phyloP scores from a whole-genome alignment of 2,797 vertebrate genomes.

The Crenichthys baileyi region DNA sequence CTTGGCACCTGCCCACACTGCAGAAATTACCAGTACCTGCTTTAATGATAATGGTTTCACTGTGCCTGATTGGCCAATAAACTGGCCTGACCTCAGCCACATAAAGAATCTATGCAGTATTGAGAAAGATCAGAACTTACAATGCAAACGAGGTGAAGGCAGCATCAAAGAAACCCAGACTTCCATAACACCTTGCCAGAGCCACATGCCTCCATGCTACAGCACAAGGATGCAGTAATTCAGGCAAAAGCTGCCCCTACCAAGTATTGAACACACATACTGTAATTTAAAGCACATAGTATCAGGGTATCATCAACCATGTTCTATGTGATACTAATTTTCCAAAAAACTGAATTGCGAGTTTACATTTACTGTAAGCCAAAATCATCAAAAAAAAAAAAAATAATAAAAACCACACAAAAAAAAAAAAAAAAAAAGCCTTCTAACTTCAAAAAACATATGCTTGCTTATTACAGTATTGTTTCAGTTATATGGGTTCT shows the following conservation, averaged over 20 bases:
- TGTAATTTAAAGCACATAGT: background rate
- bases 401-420: too few relatives aligned
- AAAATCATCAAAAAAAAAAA: slow-evolving; percentile 27
- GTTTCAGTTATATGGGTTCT: slow-evolving; percentile 67
- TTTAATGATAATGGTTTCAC: background rate
- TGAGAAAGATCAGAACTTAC: background rate
- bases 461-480: slow-evolving; percentile 71
- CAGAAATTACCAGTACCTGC: background rate
- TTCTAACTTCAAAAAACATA: slow-evolving; percentile 58
- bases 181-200: background rate
- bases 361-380: too few relatives aligned
- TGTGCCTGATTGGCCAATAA: background rate
- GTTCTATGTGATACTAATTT: background rate
- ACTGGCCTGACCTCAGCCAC: background rate
- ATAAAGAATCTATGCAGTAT: background rate
- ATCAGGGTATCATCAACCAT: too few relatives aligned
- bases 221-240: background rate
- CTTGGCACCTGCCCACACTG: background rate
- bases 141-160: background rate
- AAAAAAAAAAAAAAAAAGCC: too few relatives aligned
- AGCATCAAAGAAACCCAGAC: background rate
- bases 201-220: background rate
- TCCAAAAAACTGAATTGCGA: background rate
- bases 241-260: background rate
- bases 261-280: background rate